Evolutionary conservation across 2,888 invertebrate species (phyloP), one percentile per base, ranked within the genome.

Genomic region (Lepidochrysops patricia): DNA sequence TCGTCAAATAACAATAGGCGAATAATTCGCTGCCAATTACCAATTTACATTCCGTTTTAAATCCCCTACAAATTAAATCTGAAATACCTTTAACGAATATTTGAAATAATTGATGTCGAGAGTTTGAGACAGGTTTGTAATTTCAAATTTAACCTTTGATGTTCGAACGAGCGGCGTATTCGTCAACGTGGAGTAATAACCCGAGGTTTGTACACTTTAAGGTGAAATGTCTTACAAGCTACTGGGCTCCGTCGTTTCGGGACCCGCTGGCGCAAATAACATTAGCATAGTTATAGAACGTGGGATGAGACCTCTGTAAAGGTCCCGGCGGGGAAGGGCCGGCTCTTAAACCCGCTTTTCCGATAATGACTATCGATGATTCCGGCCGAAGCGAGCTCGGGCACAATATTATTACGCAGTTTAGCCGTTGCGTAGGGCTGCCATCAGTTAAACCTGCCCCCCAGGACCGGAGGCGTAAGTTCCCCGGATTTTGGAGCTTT

Each of bases 291-390:
- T 87, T 87, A 89, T 89, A 84, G 86, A 84, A 84, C 81, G 82
- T 79, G 82, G 82, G 86, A 87, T 86, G 86, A 84, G 85, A 84
- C 87, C 84, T 82, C 74, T 74, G 81, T 81, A 87, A 87, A 80
- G 84, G 86, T 84, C 84, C 85, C 85, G 71, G 67, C 70, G 85
- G 84, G 85, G 76, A 76, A 73, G 78, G 80, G 79, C 79, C 78
- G 82, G 79, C 83, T 87, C 84, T 88, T 84, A 87, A 84, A 84
- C 85, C 82, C 86, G 82, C 83, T 84, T 85, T 82, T 79, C 82
- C 87, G 82, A 89, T 89, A 89, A 87, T 87, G 85, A 88, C 86
- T 87, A 84, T 85, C 84, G 87, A 89, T 89, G 88, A 87, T 86
- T 84, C 80, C 72, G 75, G 77, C 82, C 81, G 84, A 85, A 77